Conservation (phyloP, 1,140 invertebrate genomes). For the Oreohelix idahoensis region DNA sequence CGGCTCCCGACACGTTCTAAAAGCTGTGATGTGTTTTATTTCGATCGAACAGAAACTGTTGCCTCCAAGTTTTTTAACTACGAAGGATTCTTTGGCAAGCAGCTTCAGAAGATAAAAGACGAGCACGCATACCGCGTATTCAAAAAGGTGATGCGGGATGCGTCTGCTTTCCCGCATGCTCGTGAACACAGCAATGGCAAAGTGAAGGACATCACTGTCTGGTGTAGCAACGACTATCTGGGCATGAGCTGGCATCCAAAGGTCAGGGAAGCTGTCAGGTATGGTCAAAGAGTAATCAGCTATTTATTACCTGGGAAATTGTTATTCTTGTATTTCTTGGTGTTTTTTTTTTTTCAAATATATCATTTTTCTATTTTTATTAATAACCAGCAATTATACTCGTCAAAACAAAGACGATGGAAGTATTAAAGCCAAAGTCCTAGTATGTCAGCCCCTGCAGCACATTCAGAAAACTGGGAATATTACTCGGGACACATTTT, state of each 20-base stretch:
- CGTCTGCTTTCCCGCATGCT: slow-evolving; percentile 87
- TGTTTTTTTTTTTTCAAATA: no score
- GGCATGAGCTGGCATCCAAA: slow-evolving; percentile 93
- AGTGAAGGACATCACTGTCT: slow-evolving; percentile 87
- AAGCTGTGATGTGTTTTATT: neutral
- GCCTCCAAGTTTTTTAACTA: slow-evolving; percentile 81
- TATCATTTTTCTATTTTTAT: no score
- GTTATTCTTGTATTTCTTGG: no score
- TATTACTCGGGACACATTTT: no score
- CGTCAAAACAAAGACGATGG: no score
- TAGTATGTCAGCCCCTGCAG: no score
- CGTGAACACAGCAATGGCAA: slow-evolving; percentile 80
- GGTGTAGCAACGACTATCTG: slow-evolving; percentile 99
- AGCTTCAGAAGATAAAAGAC: slow-evolving; percentile 93
- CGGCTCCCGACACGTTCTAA: no score
- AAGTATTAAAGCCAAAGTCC: no score
- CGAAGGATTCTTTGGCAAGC: slow-evolving; percentile 89
- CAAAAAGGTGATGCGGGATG: slow-evolving; percentile 91
- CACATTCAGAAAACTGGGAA: no score
- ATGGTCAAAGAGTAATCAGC: no score
- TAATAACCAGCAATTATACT: no score
- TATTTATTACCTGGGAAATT: no score
- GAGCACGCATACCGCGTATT: slow-evolving; percentile 98
- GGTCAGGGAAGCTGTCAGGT: slow-evolving; percentile 86
- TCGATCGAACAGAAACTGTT: slow-evolving; percentile 22